Conservation (phyloP, 2,113 vertebrate genomes). For the Ardeotis arabs region DNA sequence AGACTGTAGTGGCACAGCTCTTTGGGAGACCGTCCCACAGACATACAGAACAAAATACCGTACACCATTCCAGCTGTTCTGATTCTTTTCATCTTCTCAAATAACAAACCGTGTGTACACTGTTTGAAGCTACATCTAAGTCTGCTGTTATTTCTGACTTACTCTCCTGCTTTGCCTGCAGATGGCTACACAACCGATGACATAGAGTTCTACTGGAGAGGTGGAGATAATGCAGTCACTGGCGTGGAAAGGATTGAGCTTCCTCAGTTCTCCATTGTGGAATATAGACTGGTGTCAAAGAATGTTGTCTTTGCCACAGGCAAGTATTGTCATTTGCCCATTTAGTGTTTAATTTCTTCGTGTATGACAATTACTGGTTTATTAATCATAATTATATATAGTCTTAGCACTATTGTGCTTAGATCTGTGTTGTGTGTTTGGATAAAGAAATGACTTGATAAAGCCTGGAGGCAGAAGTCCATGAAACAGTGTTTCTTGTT, state of each 20-base stretch:
- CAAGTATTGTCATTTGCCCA: constrained; percentile 39
- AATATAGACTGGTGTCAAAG: constrained; percentile 94
- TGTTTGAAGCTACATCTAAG: neutral
- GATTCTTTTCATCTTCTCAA: neutral
- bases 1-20: neutral
- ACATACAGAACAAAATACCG: neutral
- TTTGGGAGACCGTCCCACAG: neutral
- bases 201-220: constrained; percentile 98
- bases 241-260: constrained; percentile 94
- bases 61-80: neutral
- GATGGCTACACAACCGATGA: constrained; percentile 98
- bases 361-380: neutral
- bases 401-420: neutral
- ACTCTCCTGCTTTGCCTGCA: constrained; percentile 61
- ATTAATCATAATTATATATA: neutral
- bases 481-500: neutral
- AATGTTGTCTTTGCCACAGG: constrained; percentile 99
- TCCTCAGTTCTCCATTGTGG: constrained; percentile 96
- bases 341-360: neutral
- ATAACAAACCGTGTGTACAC: neutral
- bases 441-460: neutral
- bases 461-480: neutral
- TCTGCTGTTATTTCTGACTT: neutral
- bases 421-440: neutral
- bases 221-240: constrained; percentile 90